Evolutionary conservation across 2,888 invertebrate genomes (phyloP).

Genomic region (Calameuta idolon): DNA sequence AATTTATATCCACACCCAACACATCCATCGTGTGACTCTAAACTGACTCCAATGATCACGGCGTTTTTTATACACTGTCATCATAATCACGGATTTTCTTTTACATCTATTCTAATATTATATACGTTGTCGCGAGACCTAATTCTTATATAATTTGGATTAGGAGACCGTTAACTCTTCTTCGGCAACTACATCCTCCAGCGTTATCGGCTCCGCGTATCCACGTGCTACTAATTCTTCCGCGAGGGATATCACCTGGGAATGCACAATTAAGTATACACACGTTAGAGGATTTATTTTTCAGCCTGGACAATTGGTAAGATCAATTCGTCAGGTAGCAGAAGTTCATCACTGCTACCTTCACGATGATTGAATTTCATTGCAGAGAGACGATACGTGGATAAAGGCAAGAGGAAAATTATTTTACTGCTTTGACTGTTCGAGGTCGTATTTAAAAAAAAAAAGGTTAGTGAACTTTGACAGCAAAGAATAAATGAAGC

Average conservation of each 20-base stretch:
- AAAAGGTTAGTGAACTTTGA: too few species aligned
- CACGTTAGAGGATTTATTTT: not conserved
- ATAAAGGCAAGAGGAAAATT: conserved; percentile 1
- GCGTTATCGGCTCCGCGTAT: conserved; percentile 79
- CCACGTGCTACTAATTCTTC: conserved; percentile 88
- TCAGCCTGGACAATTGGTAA: not conserved
- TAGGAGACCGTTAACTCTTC: conserved; percentile 18
- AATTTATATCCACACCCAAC: conserved; percentile 39
- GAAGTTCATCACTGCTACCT: not conserved
- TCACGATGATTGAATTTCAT: not conserved
- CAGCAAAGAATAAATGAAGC: not conserved
- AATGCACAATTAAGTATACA: conserved; percentile 41
- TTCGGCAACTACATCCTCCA: conserved; percentile 48
- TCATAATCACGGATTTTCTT: conserved; percentile 10
- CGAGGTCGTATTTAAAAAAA: too few species aligned
- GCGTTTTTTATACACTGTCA: conserved; percentile 36
- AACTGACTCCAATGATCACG: conserved; percentile 32
- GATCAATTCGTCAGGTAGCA: not conserved
- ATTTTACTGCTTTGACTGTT: not conserved
- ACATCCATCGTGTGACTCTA: conserved; percentile 25
- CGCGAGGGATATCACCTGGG: conserved; percentile 87
- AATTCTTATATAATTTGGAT: not conserved
- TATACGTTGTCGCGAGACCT: conserved; percentile 13
- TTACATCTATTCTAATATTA: not conserved
- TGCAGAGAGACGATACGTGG: not conserved